Base-by-base conservation (phyloP, 2,888 invertebrate genomes). In the Dione juno region DNA sequence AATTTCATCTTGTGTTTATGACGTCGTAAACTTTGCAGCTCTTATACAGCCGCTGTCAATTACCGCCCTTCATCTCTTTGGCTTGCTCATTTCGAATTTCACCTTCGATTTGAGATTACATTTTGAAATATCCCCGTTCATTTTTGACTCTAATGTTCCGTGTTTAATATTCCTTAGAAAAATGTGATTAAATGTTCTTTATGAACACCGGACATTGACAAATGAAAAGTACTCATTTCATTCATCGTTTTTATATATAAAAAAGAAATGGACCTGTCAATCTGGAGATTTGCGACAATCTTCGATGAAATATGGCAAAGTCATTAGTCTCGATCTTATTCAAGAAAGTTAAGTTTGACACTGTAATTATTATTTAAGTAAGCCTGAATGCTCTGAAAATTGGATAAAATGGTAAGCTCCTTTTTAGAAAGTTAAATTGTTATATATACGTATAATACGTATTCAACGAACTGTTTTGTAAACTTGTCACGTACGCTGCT, bases 1-100 rank as follows among this genome's bases (percentile, higher is more conserved):
- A 92, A 91, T 92, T 91, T 91, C 90, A 91, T 92, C 90, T 88
- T 86, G 89, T 90, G 91, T 90, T 91, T 92, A 92, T 88, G 89
- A 84, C 81, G 83, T 79, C 80, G 87, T 90, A 90, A 92, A 90
- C 87, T 90, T 90, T 88, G 84, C 84, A 87, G 84, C 88, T 85
- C 84, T 85, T 66, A 73, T 66, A 70, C 67, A 67, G 67, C 64
- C 64, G 64, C 57, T 70, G 57, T 70, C 67, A 72, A 67, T 72
- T 67, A 72, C 67, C 35, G 64, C 67, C 50, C 43, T 50, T 64
- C 58, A 61, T 59, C 63, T 58, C 67, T 58, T 59, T 43, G 52
- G 58, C n/a, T 57, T 41, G 54, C 64, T 67, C 63, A 59, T 72
- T 72, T 69, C 48, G 45, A 72, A 66, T 72, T 69, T 69, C 41